Evolutionary conservation across 1,140 invertebrate species (phyloP).

Genomic region (Tribolium castaneum): DNA sequence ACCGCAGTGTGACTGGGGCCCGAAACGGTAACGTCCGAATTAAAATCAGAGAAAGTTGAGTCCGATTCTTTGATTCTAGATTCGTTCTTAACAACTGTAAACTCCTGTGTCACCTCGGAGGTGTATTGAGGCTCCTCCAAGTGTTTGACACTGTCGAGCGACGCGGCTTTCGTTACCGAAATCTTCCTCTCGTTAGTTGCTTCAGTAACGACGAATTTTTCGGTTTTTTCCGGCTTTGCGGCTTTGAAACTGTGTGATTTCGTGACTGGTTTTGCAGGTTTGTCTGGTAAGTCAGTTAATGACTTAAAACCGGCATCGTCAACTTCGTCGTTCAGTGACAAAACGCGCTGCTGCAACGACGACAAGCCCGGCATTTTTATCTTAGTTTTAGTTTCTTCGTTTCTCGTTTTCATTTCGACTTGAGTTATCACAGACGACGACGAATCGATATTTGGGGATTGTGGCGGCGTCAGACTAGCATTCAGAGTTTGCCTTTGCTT

Average conservation of each 20-base stretch:
- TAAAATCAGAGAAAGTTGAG: constrained; percentile 6
- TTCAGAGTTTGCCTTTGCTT: constrained; percentile 52
- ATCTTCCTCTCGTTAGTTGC: constrained; percentile 27
- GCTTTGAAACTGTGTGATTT: constrained; percentile 76
- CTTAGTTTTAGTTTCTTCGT: constrained; percentile 59
- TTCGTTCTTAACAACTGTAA: not conserved
- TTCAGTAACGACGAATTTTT: not conserved
- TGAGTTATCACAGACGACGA: constrained; percentile 5
- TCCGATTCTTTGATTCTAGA: constrained; percentile 3
- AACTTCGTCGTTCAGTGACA: constrained; percentile 54
- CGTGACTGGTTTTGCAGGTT: constrained; percentile 68
- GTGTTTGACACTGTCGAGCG: constrained; percentile 70
- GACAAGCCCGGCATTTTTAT: constrained; percentile 67
- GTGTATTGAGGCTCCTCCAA: constrained; percentile 62
- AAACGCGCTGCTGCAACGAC: constrained; percentile 65
- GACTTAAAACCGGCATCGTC: constrained; percentile 62
- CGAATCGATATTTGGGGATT: constrained; percentile 38
- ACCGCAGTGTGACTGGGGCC: constrained; percentile 62
- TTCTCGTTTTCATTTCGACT: constrained; percentile 33
- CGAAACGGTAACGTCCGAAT: constrained; percentile 57
- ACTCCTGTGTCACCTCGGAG: constrained; percentile 5
- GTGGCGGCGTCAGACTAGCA: constrained; percentile 33
- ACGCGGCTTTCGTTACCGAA: constrained; percentile 55
- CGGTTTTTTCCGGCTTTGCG: constrained; percentile 56
- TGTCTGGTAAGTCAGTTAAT: constrained; percentile 63